A percentile compares a stretch with the other conserved stretches of the same genome.
Conservation (phyloP, 2,797 vertebrate species). For the Phyllotis vaccarum region DNA sequence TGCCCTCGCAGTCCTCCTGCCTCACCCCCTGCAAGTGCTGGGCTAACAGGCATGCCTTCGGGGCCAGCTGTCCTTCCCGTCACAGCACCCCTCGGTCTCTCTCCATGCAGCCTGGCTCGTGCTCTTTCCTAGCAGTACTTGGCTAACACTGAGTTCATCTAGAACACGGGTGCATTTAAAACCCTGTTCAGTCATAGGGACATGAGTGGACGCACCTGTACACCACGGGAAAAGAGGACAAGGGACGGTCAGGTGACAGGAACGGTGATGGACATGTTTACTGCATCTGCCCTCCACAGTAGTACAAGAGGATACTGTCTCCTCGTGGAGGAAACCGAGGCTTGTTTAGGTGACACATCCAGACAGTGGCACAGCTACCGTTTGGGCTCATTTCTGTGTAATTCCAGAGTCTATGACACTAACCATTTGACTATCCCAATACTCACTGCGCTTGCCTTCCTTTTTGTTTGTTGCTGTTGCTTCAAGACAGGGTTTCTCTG, state of each 20-base stretch:
- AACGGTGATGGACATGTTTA: neutral
- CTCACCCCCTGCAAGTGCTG: too few relatives aligned
- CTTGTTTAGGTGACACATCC: neutral
- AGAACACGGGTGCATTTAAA: neutral
- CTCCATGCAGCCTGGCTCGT: neutral
- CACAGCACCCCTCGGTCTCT: neutral
- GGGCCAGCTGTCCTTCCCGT: neutral
- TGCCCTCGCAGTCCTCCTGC: neutral
- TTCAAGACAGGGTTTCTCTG: neutral
- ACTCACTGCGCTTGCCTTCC: neutral
- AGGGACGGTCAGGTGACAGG: neutral
- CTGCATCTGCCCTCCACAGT: neutral
- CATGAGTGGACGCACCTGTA: neutral
- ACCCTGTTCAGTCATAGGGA: neutral
- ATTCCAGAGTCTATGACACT: neutral
- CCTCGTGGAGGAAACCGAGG: conserved; percentile 19
- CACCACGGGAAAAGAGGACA: neutral
- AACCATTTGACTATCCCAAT: neutral
- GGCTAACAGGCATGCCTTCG: neutral
- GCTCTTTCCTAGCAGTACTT: neutral
- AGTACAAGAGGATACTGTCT: neutral
- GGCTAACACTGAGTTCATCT: neutral
- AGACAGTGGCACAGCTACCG: neutral
- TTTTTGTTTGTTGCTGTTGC: neutral
- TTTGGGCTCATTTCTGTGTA: conserved; percentile 2